Conservation (phyloP, 1,140 invertebrate species). For the Asobara japonica region DNA sequence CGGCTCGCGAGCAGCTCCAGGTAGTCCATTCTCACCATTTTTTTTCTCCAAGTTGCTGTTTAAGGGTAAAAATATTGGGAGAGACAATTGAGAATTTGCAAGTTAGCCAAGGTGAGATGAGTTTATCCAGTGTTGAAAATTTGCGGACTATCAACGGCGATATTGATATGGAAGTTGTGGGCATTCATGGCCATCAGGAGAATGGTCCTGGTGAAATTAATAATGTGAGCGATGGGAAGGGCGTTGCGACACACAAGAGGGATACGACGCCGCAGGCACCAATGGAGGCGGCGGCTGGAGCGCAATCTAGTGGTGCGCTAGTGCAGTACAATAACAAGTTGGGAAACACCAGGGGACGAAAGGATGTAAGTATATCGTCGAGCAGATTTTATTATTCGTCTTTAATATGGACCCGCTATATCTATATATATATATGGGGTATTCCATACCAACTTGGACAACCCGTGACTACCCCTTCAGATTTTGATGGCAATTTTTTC, state of each 20-base stretch:
- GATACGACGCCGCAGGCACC: constrained; percentile 54
- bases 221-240: constrained; percentile 45
- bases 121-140: constrained; percentile 48
- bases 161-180: constrained; percentile 51
- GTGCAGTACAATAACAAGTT: constrained; percentile 25
- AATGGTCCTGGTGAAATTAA: constrained; percentile 38
- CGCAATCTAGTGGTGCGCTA: constrained; percentile 27
- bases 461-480: too few relatives aligned
- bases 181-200: constrained; percentile 41
- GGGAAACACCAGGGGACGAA: constrained; percentile 26
- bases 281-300: constrained; percentile 35
- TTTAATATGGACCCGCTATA: background rate
- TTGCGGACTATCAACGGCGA: constrained; percentile 49
- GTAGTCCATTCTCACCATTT: background rate
- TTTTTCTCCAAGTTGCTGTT: constrained; percentile 24
- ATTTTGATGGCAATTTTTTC: too few relatives aligned
- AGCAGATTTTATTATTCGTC: background rate
- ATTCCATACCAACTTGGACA: too few relatives aligned
- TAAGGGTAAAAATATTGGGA: background rate
- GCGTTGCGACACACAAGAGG: constrained; percentile 47
- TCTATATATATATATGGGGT: too few relatives aligned
- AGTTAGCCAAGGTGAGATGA: constrained; percentile 45
- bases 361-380: constrained; percentile 32
- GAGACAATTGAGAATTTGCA: constrained; percentile 35
- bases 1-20: constrained; percentile 37